Evolutionary conservation across 2,797 vertebrate genomes (phyloP), one percentile per base, ranked within the genome.

Genomic region (Peromyscus melanophrys): DNA sequence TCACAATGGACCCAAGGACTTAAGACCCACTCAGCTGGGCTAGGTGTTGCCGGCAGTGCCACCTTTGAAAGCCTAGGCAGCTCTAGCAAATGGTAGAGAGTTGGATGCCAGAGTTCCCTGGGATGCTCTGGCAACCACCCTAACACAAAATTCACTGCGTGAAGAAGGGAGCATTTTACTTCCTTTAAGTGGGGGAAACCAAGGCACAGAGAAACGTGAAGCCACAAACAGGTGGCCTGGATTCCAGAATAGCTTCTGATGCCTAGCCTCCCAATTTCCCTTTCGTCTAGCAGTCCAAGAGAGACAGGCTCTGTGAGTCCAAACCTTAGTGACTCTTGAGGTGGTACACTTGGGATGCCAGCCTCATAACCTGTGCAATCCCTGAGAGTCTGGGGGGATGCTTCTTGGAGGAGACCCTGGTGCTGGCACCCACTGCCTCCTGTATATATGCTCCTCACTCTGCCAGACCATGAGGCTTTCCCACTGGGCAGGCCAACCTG

Each of bases 91-190:
- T 19, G 29, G 40, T 52, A 14, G 21, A 9, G 2, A 29, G 29
- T 16, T 2, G n/a, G 59, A 65, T 11, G 23, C 29, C 6, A 17
- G 1, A 5, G n/a, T 6, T 1, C 9, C 12, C 71, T 11, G 29
- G 5, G 55, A 55, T n/a, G 34, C 37, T 29, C 55, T 65, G 55
- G 52, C 31, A 29, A 4, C 23, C 19, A 31, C 6, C 43, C 1
- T 3, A 14, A 71, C 12, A 34, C 7, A 3, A 77, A 73, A 57
- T 13, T 21, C n/a, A 19, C 34, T 40, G 6, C 11, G 1, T 9
- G 23, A 17, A 14, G 59, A 46, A 71, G 23, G 12, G 37, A 75
- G 6, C 0, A 4, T 17, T 43, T 43, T 25, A 14, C 23, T 57
- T 31, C 13, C 40, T 65, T 63, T n/a, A 88, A 21, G 31, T 31